These are phyloP conservation scores for Haemorhous mexicanus DNA, from an alignment of 2,113 vertebrate species.

Conservation along the genomic window DNA sequence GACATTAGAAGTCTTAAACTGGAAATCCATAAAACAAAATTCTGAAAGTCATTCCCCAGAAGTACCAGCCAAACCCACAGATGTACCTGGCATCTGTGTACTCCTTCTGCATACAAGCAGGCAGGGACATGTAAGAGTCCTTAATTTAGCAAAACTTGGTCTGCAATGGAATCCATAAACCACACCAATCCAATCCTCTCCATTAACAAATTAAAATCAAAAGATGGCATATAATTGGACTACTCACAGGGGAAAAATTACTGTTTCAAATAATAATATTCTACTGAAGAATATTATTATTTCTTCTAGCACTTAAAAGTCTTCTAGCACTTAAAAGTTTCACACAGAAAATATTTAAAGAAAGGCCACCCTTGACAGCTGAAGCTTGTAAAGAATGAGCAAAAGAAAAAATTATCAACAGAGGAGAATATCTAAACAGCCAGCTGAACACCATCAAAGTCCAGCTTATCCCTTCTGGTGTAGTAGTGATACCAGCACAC, in stretches of 20 bases:
- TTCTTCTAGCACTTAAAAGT: not conserved
- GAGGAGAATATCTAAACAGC: not conserved
- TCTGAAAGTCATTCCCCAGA: not conserved
- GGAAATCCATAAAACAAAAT: not conserved
- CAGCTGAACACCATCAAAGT: not conserved
- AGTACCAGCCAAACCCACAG: not conserved
- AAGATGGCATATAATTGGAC: not conserved
- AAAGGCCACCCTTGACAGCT: not conserved
- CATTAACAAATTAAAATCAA: not conserved
- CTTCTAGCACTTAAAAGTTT: not conserved
- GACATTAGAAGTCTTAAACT: not conserved
- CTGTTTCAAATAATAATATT: conserved; percentile 20
- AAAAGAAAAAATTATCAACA: not conserved
- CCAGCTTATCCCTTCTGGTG: not conserved
- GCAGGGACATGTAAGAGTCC: not conserved
- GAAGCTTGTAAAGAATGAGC: conserved; percentile 1
- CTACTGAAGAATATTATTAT: too few species aligned
- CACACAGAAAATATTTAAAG: not conserved
- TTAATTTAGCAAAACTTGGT: not conserved
- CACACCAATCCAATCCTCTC: not conserved
- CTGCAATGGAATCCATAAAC: not conserved
- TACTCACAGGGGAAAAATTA: not conserved
- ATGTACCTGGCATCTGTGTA: not conserved
- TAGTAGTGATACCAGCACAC: not conserved
- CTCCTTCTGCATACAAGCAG: not conserved